Evolutionary conservation across 2,797 vertebrate genomes (phyloP).

Genomic region (Hipposideros larvatus): DNA sequence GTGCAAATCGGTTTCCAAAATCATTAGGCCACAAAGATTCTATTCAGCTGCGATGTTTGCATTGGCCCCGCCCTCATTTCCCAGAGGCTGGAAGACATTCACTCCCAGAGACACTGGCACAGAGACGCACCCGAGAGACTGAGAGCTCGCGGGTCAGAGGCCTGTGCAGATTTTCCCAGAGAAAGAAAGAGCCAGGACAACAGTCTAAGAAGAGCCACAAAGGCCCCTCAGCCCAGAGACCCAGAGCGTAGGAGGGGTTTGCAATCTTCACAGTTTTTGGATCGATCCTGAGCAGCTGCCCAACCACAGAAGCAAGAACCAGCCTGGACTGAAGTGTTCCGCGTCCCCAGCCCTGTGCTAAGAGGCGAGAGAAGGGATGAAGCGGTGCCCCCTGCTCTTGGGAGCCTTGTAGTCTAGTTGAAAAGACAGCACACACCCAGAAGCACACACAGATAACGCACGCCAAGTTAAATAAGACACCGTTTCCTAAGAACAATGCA

Average conservation of each 20-base stretch:
- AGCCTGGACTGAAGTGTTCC: neutral
- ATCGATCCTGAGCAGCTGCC: slow-evolving; percentile 14
- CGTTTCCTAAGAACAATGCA: neutral
- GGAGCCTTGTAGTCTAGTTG: neutral
- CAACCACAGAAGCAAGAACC: slow-evolving; percentile 52
- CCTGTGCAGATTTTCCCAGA: slow-evolving; percentile 30
- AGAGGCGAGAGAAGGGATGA: neutral
- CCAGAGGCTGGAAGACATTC: slow-evolving; percentile 70
- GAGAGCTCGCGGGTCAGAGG: slow-evolving; percentile 9
- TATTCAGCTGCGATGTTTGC: slow-evolving; percentile 79
- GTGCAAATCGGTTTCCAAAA: slow-evolving; percentile 80
- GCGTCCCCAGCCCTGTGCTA: neutral
- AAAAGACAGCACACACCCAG: neutral
- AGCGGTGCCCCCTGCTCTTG: neutral
- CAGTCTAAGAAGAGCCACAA: slow-evolving; percentile 14
- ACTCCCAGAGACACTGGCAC: slow-evolving; percentile 58
- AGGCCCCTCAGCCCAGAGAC: neutral
- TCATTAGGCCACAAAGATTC: slow-evolving; percentile 83
- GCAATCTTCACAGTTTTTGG: slow-evolving; percentile 38
- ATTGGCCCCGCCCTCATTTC: slow-evolving; percentile 71
- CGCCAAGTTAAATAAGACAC: neutral
- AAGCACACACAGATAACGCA: neutral
- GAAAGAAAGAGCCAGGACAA: slow-evolving; percentile 7
- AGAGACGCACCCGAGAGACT: slow-evolving; percentile 7
- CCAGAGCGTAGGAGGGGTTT: neutral